Percentiles rank a stretch among this genome's conserved stretches.
phyloP scores from a whole-genome alignment of 2,888 invertebrate species.

The Erebia palarica region DNA sequence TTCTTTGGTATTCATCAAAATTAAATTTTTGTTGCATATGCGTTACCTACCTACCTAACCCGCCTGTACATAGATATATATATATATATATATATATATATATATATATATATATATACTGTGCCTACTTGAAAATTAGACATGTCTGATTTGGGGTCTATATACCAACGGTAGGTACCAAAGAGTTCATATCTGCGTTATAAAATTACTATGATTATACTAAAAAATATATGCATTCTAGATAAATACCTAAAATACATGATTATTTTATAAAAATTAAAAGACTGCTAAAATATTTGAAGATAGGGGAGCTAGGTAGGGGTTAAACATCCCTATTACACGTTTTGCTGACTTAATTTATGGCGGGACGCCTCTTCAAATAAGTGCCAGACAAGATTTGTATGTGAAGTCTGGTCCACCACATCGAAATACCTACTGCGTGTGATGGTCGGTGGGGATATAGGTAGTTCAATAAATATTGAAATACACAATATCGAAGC shows the following conservation, averaged over 20 bases:
- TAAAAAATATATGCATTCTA: no score
- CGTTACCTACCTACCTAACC: not conserved
- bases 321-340: not conserved
- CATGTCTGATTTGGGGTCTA: no score
- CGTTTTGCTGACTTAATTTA: not conserved
- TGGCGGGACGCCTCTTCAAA: not conserved
- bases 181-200: no score
- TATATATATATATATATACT: not conserved
- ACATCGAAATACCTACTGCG: conserved; percentile 10
- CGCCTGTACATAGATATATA: not conserved
- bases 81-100: no score
- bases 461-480: not conserved
- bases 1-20: not conserved
- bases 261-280: no score
- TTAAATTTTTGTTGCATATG: not conserved
- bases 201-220: no score
- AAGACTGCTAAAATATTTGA: no score
- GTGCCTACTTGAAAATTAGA: no score
- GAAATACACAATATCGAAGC: no score
- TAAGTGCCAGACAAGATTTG: not conserved
- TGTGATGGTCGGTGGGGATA: conserved; percentile 36
- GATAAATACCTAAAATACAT: no score
- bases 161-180: no score
- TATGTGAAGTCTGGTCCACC: not conserved
- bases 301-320: not conserved